phyloP scores from a whole-genome alignment of 2,113 vertebrate genomes.

The Crotalus helleri region DNA sequence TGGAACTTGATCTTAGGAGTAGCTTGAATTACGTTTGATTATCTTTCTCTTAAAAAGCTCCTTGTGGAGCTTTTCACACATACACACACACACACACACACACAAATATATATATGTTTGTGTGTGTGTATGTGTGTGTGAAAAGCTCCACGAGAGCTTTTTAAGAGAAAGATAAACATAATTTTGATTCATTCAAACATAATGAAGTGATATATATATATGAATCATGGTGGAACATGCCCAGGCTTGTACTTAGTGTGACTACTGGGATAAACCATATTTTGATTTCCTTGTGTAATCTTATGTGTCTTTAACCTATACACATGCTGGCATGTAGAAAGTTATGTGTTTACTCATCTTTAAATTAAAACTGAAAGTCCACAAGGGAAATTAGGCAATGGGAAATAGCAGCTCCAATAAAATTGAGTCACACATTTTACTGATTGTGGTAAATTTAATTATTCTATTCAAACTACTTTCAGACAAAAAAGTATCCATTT shows the following conservation, averaged over 20 bases:
- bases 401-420: conserved; percentile 74
- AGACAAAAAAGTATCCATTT: conserved; percentile 52
- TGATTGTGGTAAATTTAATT: conserved; percentile 75
- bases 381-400: conserved; percentile 72
- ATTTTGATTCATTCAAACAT: not conserved
- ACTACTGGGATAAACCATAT: conserved; percentile 58
- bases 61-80: conserved; percentile 40
- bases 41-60: conserved; percentile 50
- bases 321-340: conserved; percentile 65
- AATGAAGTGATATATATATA: no score
- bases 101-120: no score
- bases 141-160: conserved; percentile 45
- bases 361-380: conserved; percentile 73
- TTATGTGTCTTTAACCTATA: conserved; percentile 68
- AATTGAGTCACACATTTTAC: conserved; percentile 71
- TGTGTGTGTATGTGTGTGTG: not conserved
- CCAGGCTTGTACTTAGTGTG: conserved; percentile 61
- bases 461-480: conserved; percentile 63
- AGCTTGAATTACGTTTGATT: conserved; percentile 57
- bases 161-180: conserved; percentile 53
- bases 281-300: conserved; percentile 67
- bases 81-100: no score
- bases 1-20: conserved; percentile 58
- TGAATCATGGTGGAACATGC: conserved; percentile 48
- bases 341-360: conserved; percentile 61